Evolutionary conservation across 2,113 vertebrate species (phyloP), one percentile per base, ranked within the genome.

Genomic region (Myiagra hebetior): DNA sequence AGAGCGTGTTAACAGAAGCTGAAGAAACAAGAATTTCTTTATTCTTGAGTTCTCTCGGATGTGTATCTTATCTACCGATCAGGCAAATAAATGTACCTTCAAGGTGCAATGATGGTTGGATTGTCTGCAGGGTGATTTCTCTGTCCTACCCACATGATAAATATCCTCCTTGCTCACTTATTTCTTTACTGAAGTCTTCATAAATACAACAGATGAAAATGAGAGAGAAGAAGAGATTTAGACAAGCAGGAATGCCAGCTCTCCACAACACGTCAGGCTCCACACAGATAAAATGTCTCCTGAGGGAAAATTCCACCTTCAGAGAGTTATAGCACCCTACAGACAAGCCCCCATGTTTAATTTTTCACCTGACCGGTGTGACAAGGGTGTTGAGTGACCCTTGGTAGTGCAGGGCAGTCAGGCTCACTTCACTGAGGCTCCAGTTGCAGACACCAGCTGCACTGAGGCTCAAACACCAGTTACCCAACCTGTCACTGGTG

Each of bases 341-440:
- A 35, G n/a, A 30, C 6, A 69, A 80, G 10, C 2, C 3, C 13
- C 17, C 15, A 2, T 4, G 30, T 79, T 56, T 52, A 23, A 33
- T 52, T 7, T 63, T 76, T 76, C 31, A 27, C 23, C 10, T 46
- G 16, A 28, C 7, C 18, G 19, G 5, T 62, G 23, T 1, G 2
- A n/a, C 16, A 50, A 63, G 33, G 42, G 5, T 69, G 17, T 26
- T 0, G 4, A 55, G 31, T 1, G 2, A 28, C n/a, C 31, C n/a
- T 62, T 79, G 31, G 12, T 11, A 24, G 33, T 3, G 10, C 47
- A 59, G 26, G 13, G 22, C 52, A 60, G 28, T 3, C 64, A 63
- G 46, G 15, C 8, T 73, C 6, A 3, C 27, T 30, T 42, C n/a
- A n/a, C 14, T 80, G 68, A 42, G 12, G 18, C 33, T 75, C 46